Percentiles rank a stretch among this genome's conserved stretches.
Evolutionary conservation across 2,888 invertebrate species (phyloP).

Genomic region (Tineola bisselliella): DNA sequence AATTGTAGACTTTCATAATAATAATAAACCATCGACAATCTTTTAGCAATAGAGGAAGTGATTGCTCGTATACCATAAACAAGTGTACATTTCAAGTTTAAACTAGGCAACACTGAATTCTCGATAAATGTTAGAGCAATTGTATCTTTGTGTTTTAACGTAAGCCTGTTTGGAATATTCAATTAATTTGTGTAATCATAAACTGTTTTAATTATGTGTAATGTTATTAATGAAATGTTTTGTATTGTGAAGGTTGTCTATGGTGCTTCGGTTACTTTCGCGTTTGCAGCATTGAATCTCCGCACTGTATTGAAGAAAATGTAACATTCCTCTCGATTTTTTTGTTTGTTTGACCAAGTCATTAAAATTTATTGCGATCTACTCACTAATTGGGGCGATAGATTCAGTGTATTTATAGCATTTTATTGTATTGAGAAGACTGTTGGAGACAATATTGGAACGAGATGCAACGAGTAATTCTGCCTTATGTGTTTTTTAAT

Average conservation of each 20-base stretch:
- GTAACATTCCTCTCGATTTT: conserved; percentile 49
- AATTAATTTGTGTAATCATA: background rate
- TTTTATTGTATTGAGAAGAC: conserved; percentile 30
- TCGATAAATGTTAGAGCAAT: background rate
- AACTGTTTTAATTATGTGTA: background rate
- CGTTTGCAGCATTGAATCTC: background rate
- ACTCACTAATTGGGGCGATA: conserved; percentile 62
- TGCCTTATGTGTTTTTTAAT: background rate
- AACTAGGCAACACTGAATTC: background rate
- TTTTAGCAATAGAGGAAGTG: too few species aligned
- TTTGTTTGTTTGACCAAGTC: conserved; percentile 37
- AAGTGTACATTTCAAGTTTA: background rate
- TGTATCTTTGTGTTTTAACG: background rate
- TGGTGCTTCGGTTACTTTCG: background rate
- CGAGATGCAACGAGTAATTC: background rate
- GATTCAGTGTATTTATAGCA: too few species aligned
- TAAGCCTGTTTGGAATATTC: background rate
- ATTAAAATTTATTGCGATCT: conserved; percentile 30
- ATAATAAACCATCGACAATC: background rate
- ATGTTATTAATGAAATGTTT: background rate
- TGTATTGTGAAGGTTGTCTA: background rate
- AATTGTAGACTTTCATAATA: background rate
- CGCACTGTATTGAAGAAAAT: conserved; percentile 42
- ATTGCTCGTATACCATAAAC: background rate
- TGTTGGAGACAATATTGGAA: conserved; percentile 41